Conservation (phyloP, 2,113 vertebrate genomes). For the Nestor notabilis region DNA sequence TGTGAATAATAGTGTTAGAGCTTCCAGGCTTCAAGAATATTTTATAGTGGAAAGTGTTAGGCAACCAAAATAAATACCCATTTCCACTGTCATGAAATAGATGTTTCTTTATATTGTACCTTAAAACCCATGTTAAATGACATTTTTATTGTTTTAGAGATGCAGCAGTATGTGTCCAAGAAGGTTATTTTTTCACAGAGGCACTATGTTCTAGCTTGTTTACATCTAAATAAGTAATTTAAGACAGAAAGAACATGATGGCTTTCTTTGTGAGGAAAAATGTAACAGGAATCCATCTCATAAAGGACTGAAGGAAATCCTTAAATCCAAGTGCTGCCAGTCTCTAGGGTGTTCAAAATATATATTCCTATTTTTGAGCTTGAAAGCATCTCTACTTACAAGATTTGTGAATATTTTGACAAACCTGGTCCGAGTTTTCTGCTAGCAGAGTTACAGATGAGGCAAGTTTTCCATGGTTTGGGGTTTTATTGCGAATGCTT, state of each 20-base stretch:
- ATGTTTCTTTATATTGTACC: background rate
- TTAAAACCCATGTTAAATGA: background rate
- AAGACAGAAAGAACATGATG: background rate
- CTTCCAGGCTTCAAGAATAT: slow-evolving; percentile 11
- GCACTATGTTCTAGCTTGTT: background rate
- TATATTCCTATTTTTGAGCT: background rate
- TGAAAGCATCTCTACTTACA: background rate
- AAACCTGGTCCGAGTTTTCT: slow-evolving; percentile 48
- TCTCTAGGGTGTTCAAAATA: background rate
- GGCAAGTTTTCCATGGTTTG: slow-evolving; percentile 58
- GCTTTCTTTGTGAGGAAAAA: background rate
- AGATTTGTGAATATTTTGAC: background rate
- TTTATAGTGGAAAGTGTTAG: slow-evolving; percentile 53
- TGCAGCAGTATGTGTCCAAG: background rate
- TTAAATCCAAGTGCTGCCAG: background rate
- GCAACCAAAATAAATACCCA: slow-evolving; percentile 23
- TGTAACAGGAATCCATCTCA: background rate
- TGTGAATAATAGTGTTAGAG: slow-evolving; percentile 13
- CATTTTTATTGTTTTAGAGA: background rate
- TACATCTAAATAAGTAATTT: background rate
- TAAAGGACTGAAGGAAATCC: background rate
- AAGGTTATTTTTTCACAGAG: background rate
- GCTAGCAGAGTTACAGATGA: slow-evolving; percentile 22
- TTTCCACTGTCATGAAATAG: slow-evolving; percentile 1
- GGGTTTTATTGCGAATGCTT: slow-evolving; percentile 51